Evolutionary conservation across 1,140 invertebrate genomes (phyloP).

Genomic region (Laupala kohalensis): DNA sequence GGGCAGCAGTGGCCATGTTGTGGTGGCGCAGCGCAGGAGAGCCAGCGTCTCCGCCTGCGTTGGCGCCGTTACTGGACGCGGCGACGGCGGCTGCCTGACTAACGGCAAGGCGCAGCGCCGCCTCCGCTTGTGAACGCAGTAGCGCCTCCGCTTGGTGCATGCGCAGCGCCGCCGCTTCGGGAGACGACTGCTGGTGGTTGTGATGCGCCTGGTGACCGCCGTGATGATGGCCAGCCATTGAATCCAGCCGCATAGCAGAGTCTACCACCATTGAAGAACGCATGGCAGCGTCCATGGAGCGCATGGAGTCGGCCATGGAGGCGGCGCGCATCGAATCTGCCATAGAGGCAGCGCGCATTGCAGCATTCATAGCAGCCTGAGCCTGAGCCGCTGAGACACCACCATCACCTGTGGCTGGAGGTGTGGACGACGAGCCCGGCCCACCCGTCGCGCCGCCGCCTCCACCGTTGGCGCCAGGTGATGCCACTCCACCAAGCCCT

Average conservation of each 20-base stretch:
- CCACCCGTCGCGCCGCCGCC: constrained; percentile 28
- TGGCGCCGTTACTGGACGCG: constrained; percentile 28
- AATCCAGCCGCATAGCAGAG: constrained; percentile 13
- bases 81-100: constrained; percentile 37
- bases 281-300: constrained; percentile 25
- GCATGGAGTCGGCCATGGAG: constrained; percentile 18
- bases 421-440: constrained; percentile 18
- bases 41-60: constrained; percentile 28
- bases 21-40: constrained; percentile 1
- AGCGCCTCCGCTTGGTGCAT: constrained; percentile 68
- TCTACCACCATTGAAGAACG: constrained; percentile 12
- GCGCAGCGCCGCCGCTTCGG: constrained; percentile 42
- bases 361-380: constrained; percentile 26
- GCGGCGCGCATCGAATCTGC: constrained; percentile 17
- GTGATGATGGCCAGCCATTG: constrained; percentile 10
- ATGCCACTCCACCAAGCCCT: constrained; percentile 8
- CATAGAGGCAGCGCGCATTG: constrained; percentile 12
- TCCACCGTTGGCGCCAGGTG: constrained; percentile 36
- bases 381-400: constrained; percentile 15
- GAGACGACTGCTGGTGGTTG: constrained; percentile 29
- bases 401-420: constrained; percentile 30
- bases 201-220: constrained; percentile 12
- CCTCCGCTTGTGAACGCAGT: constrained; percentile 67
- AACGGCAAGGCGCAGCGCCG: constrained; percentile 63
- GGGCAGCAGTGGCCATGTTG: constrained; percentile 19